Evolutionary conservation across 2,797 vertebrate genomes (phyloP).

Genomic region (Geotria australis): DNA sequence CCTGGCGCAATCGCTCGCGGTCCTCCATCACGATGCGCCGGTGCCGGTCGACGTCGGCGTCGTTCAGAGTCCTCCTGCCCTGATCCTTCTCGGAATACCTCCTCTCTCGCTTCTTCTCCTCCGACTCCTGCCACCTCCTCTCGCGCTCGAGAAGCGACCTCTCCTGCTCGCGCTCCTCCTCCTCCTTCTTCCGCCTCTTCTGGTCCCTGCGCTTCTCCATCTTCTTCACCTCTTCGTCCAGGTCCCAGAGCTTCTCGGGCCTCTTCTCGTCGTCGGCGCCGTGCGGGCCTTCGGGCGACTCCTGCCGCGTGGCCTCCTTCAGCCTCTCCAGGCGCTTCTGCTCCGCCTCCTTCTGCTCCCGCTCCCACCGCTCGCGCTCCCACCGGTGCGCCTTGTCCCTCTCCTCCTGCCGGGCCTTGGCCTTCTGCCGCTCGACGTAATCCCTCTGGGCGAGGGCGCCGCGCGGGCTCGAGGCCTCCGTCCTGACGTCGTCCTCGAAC

Average conservation of each 20-base stretch:
- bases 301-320: neutral
- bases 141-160: neutral
- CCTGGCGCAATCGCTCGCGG: too few relatives aligned
- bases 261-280: conserved; percentile 7
- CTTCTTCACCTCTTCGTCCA: neutral
- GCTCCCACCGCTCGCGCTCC: conserved; percentile 13
- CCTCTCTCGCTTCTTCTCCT: neutral
- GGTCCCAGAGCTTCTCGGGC: conserved; percentile 2
- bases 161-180: neutral
- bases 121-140: neutral
- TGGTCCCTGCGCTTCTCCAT: neutral
- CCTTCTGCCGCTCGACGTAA: conserved; percentile 13
- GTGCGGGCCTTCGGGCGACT: conserved; percentile 7
- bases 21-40: too few relatives aligned
- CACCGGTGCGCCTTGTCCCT: conserved; percentile 12
- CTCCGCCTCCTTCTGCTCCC: conserved; percentile 6
- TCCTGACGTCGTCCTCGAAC: conserved; percentile 11
- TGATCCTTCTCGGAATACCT: neutral
- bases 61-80: neutral
- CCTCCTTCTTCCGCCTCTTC: neutral
- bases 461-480: too few relatives aligned
- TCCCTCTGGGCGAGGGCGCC: too few relatives aligned
- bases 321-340: conserved; percentile 2
- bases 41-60: too few relatives aligned
- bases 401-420: conserved; percentile 13